These are phyloP conservation scores for Drosophila yakuba DNA, from an alignment of 1,140 invertebrate genomes.

Conservation along the genomic window DNA sequence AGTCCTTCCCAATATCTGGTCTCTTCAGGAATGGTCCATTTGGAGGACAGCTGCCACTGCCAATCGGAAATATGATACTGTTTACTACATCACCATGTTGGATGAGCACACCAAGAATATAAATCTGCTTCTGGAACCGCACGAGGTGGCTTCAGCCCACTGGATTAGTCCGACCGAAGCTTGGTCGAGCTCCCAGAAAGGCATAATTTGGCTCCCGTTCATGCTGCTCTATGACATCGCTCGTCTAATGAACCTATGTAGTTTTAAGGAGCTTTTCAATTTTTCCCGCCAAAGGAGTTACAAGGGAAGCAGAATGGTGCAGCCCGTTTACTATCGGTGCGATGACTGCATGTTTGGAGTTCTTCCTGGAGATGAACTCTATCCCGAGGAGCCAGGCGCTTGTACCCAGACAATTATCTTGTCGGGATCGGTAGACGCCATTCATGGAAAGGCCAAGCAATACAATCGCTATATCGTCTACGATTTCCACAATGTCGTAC, in stretches of 20 bases:
- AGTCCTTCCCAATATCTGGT: conserved; percentile 93
- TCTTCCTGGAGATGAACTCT: conserved; percentile 84
- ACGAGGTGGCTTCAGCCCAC: conserved; percentile 53
- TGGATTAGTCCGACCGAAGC: conserved; percentile 54
- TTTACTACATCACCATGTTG: conserved; percentile 91
- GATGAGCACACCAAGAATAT: conserved; percentile 58
- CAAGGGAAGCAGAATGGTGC: conserved; percentile 81
- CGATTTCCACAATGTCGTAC: conserved; percentile 53
- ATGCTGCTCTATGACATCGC: conserved; percentile 85
- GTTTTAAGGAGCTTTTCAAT: conserved; percentile 82
- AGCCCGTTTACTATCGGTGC: conserved; percentile 85
- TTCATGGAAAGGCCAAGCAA: conserved; percentile 40
- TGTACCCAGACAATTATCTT: conserved; percentile 47
- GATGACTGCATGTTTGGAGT: conserved; percentile 73
- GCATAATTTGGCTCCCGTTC: conserved; percentile 88
- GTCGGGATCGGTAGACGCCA: conserved; percentile 30
- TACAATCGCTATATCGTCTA: conserved; percentile 72
- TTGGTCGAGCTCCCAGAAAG: conserved; percentile 85
- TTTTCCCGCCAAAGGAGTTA: conserved; percentile 57
- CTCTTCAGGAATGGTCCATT: conserved; percentile 92
- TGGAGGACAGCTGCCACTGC: conserved; percentile 91
- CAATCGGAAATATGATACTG: conserved; percentile 89
- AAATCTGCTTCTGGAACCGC: conserved; percentile 56
- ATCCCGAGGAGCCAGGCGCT: conserved; percentile 62
- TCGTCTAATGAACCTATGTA: conserved; percentile 83